A percentile compares a stretch with the other conserved stretches of the same genome.
Conservation (phyloP, 2,113 vertebrate species). For the Salminus brasiliensis region DNA sequence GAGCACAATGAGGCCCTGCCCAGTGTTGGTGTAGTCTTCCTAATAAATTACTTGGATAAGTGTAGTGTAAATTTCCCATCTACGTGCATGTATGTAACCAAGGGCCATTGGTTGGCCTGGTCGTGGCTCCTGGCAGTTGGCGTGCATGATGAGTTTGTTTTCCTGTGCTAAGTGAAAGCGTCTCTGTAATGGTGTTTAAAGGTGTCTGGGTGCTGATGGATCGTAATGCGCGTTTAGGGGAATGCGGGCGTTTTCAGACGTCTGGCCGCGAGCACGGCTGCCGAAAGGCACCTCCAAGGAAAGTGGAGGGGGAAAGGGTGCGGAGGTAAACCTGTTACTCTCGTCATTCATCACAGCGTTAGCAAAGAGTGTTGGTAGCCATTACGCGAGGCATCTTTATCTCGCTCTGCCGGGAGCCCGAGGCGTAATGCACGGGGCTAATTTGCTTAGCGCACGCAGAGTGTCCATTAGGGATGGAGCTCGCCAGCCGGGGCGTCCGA, state of each 20-base stretch:
- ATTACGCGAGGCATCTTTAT: conserved; percentile 55
- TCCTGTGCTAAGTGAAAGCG: conserved; percentile 46
- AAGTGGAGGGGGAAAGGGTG: neutral
- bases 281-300: conserved; percentile 32
- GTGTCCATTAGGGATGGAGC: conserved; percentile 74
- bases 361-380: conserved; percentile 52
- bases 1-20: no score
- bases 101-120: neutral
- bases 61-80: no score
- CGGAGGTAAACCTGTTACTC: conserved; percentile 45
- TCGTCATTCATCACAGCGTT: conserved; percentile 44
- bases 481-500: conserved; percentile 50
- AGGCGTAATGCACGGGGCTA: conserved; percentile 73
- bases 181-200: conserved; percentile 67
- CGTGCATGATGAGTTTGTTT: conserved; percentile 41
- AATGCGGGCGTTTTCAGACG: conserved; percentile 57
- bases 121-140: neutral
- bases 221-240: conserved; percentile 68
- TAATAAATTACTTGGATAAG: no score
- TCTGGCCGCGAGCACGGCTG: conserved; percentile 50
- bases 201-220: conserved; percentile 71
- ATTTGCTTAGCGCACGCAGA: conserved; percentile 80
- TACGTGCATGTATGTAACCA: no score
- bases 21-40: no score
- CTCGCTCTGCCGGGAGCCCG: conserved; percentile 56